A percentile compares a stretch with the other conserved stretches of the same genome.
phyloP scores from a whole-genome alignment of 1,140 invertebrate genomes.

The Harlomillsia oculata region DNA sequence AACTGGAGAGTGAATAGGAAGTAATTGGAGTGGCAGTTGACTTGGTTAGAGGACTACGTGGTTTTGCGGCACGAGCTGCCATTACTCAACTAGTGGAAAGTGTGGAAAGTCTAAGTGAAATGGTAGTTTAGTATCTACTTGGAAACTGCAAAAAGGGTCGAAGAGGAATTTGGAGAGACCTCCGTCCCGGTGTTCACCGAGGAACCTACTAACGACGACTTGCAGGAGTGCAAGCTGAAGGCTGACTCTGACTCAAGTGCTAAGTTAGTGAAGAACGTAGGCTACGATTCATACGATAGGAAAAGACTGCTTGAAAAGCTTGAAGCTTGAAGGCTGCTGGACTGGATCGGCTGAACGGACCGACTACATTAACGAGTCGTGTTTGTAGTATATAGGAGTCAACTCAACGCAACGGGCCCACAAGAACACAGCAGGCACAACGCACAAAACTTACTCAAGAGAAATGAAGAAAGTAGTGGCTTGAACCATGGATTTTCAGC shows the following conservation, averaged over 20 bases:
- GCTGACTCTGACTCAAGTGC: background rate
- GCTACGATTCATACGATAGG: background rate
- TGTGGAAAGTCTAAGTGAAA: background rate
- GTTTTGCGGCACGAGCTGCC: too few relatives aligned
- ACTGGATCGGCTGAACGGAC: background rate
- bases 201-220: conserved; percentile 16
- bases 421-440: too few relatives aligned
- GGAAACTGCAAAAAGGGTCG: background rate
- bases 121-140: too few relatives aligned
- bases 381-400: conserved; percentile 2
- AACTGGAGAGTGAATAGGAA: background rate
- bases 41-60: too few relatives aligned
- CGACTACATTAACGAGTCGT: background rate
- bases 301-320: background rate
- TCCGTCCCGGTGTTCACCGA: conserved; percentile 7
- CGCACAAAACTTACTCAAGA: too few relatives aligned
- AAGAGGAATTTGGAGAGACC: background rate
- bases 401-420: conserved; percentile 5
- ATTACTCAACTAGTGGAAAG: background rate
- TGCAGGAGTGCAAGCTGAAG: background rate
- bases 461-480: too few relatives aligned
- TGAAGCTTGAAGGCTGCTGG: conserved; percentile 9
- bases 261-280: background rate
- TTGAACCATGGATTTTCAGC: too few relatives aligned
- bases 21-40: background rate